Base-by-base conservation (phyloP, 2,797 vertebrate species). In the Myotis daubentonii region DNA sequence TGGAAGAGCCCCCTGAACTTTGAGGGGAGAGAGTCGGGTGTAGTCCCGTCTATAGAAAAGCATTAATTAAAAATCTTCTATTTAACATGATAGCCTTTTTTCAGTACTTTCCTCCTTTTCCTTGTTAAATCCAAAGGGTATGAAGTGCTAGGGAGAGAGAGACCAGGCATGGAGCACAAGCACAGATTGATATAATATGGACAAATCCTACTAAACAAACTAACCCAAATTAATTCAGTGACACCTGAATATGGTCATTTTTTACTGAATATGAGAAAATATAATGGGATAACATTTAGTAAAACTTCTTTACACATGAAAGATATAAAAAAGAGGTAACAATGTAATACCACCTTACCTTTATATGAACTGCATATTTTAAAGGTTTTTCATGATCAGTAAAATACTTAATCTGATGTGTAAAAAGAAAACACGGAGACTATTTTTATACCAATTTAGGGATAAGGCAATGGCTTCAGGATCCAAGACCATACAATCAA, bases 391-490 rank as follows among this genome's bases (percentile, higher is more conserved):
- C n/a, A 90, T 53, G 25, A 71, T 19, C 5, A 47, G 62, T 71
- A n/a, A n/a, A 75, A 89, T 60, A 82, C 3, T 65, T 49, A 91
- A 30, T 87, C 23, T 76, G n/a, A 76, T 10, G 86, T 3, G n/a
- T 92, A 15, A 79, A 78, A 84, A 76, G 83, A 90, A 91, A 93
- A 16, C 15, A 83, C 9, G 22, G 15, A 23, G 51, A 28, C 10
- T 78, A 57, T 88, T 91, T 91, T 83, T 53, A 66, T 91, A 10
- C 28, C 30, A 79, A 22, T 65, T 82, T 92, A 82, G 75, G 53
- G 47, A 33, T 75, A 89, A 79, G 20, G 28, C 53, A 88, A 72
- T 17, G 71, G 23, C 70, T 92, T 92, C 16, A 55, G 65, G 6
- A 3, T 75, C 49, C 41, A 89, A 91, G 33, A 20, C 72, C 84